phyloP scores from a whole-genome alignment of 2,888 invertebrate genomes.

The Plagiodera versicolora region DNA sequence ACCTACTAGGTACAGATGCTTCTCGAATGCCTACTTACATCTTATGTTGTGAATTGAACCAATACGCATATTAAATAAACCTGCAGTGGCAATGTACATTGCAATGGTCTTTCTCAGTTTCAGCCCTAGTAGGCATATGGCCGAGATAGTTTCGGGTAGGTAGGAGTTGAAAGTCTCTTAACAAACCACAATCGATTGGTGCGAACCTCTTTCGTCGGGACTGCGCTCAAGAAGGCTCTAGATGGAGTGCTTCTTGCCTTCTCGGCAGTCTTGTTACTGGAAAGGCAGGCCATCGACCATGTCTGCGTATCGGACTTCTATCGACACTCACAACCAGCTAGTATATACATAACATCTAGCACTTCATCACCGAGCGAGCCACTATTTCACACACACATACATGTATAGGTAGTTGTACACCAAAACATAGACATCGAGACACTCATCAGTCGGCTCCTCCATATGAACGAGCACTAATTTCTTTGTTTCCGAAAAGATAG shows the following conservation, averaged over 20 bases:
- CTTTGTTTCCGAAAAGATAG: constrained; percentile 25
- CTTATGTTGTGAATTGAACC: constrained; percentile 49
- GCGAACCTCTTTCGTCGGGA: constrained; percentile 14
- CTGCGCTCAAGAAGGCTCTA: constrained; percentile 12
- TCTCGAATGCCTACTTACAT: constrained; percentile 47
- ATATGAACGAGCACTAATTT: constrained; percentile 34
- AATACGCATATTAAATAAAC: constrained; percentile 38
- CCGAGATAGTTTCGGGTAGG: neutral
- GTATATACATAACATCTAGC: constrained; percentile 36
- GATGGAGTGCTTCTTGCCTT: constrained; percentile 1
- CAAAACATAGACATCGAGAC: constrained; percentile 38
- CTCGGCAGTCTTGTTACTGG: neutral
- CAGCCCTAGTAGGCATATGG: neutral
- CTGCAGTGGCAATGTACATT: constrained; percentile 29
- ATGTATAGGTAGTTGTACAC: constrained; percentile 28
- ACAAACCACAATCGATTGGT: constrained; percentile 15
- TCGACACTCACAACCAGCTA: neutral
- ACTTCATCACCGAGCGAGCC: constrained; percentile 29
- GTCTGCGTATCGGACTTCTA: neutral
- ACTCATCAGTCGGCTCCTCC: constrained; percentile 30
- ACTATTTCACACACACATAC: too few relatives aligned
- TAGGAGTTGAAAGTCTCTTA: neutral
- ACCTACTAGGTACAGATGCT: constrained; percentile 40
- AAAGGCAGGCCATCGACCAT: neutral
- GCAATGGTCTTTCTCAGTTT: constrained; percentile 19